These are phyloP conservation scores for Oligia latruncula DNA, from an alignment of 2,888 invertebrate genomes.

Conservation along the genomic window DNA sequence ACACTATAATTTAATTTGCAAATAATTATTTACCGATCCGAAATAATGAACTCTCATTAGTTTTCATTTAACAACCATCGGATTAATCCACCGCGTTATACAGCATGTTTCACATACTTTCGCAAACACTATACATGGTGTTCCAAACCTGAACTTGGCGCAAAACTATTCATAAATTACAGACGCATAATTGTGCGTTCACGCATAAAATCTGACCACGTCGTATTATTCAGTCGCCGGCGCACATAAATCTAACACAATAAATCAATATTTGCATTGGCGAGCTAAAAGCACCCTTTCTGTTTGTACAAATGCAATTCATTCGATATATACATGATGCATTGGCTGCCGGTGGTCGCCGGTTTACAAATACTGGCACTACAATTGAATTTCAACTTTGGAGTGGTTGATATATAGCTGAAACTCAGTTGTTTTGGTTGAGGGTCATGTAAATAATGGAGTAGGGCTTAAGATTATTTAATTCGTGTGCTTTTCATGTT, in stretches of 20 bases:
- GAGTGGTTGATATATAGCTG: background rate
- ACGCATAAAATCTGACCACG: constrained; percentile 64
- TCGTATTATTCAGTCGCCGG: constrained; percentile 62
- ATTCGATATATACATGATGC: constrained; percentile 77
- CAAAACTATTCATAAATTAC: constrained; percentile 50
- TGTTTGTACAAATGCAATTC: constrained; percentile 79
- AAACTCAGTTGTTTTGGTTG: background rate
- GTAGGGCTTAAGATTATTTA: constrained; percentile 58
- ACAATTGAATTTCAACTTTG: constrained; percentile 53
- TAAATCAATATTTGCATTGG: constrained; percentile 85
- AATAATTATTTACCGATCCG: too few species aligned
- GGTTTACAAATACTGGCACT: constrained; percentile 48
- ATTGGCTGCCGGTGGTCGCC: constrained; percentile 64
- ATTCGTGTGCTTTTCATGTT: constrained; percentile 50
- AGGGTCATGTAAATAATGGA: constrained; percentile 43
- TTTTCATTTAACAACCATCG: constrained; percentile 1
- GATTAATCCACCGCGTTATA: constrained; percentile 7
- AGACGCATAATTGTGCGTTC: constrained; percentile 53
- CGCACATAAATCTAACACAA: constrained; percentile 74
- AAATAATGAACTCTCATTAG: background rate
- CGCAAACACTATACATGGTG: background rate
- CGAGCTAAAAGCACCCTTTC: constrained; percentile 80
- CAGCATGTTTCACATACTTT: background rate
- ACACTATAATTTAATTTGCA: too few species aligned
- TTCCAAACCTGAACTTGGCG: constrained; percentile 28